These are phyloP conservation scores for Amphipyra berbera DNA, from an alignment of 2,888 invertebrate species.

Conservation along the genomic window DNA sequence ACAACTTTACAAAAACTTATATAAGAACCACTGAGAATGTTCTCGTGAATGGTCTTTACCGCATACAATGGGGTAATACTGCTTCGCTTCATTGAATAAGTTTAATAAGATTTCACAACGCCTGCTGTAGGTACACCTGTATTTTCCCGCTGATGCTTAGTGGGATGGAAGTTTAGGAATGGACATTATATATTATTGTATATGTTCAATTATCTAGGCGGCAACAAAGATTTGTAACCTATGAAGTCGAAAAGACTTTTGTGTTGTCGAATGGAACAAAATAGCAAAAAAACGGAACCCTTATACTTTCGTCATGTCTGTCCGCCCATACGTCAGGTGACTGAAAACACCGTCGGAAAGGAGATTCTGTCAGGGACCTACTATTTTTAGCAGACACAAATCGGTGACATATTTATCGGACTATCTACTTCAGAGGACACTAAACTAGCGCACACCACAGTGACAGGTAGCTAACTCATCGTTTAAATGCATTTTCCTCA, in stretches of 20 bases:
- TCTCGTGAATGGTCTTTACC: slow-evolving; percentile 58
- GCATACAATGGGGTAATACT: slow-evolving; percentile 57
- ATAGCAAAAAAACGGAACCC: too few species aligned
- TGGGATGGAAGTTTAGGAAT: slow-evolving; percentile 22
- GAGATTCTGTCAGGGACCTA: too few species aligned
- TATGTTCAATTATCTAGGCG: too few species aligned
- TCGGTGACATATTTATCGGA: too few species aligned
- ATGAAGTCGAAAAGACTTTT: too few species aligned
- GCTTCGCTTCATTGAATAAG: slow-evolving; percentile 58
- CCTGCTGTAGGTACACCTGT: slow-evolving; percentile 39
- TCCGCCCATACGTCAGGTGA: too few species aligned
- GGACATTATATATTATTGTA: neutral
- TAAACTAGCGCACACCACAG: slow-evolving; percentile 21
- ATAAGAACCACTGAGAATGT: slow-evolving; percentile 57
- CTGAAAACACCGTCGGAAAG: too few species aligned
- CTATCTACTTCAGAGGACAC: neutral
- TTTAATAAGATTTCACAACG: slow-evolving; percentile 58
- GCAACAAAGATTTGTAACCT: too few species aligned
- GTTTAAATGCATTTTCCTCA: slow-evolving; percentile 44
- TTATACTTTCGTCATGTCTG: too few species aligned
- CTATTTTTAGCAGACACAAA: too few species aligned
- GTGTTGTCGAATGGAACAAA: too few species aligned
- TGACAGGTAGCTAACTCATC: slow-evolving; percentile 47
- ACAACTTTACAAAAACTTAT: slow-evolving; percentile 61
- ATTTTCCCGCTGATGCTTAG: slow-evolving; percentile 37